Evolutionary conservation across 2,113 vertebrate species (phyloP), one percentile per base, ranked within the genome.

Genomic region (Muscicapa adusta): DNA sequence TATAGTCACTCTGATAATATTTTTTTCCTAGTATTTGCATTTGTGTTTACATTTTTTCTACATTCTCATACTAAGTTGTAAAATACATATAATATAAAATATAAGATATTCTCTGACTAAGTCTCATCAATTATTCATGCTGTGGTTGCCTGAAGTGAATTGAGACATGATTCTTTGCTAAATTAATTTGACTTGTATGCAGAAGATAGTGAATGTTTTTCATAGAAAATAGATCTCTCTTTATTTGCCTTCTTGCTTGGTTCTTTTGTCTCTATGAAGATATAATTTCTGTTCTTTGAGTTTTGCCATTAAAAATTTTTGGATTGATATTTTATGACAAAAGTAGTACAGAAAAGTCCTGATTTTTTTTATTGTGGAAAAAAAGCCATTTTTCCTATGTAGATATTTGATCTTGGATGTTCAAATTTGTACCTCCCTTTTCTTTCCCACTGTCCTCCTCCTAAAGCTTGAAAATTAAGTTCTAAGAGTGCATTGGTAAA

Each of bases 301-400:
- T 24, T 83, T 45, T 88, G 34, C 89, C 53, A 94, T 95, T 97
- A 89, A 80, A 66, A 94, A 10, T 62, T 38, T 40, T 60, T 38
- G 2, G 16, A 56, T 23, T 45, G 38, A 25, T 54, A 58, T 89
- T 93, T 93, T 88, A 65, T 91, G n/a, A 74, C 23, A 79, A 57
- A 96, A 92, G n/a, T 84, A 70, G 75, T 73, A 81, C 20, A 75
- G 62, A 79, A 96, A 93, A 88, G 9, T 34, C 22, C 11, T 77
- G 47, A n/a, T 74, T 77, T 78, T 13, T 62, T 80, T 67, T 60
- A 60, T 50, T 12, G 6, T 5, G 33, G 56, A 87, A 73, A 54
- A 54, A 91, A 72, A 85, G 6, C n/a, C 31, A 29, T 2, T 83
- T 87, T 78, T 80, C 13, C 43, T 40, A 19, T 48, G 29, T 20